These are phyloP conservation scores for Darevskia nairensis DNA, from an alignment of 2,797 vertebrate species.

Conservation along the genomic window DNA sequence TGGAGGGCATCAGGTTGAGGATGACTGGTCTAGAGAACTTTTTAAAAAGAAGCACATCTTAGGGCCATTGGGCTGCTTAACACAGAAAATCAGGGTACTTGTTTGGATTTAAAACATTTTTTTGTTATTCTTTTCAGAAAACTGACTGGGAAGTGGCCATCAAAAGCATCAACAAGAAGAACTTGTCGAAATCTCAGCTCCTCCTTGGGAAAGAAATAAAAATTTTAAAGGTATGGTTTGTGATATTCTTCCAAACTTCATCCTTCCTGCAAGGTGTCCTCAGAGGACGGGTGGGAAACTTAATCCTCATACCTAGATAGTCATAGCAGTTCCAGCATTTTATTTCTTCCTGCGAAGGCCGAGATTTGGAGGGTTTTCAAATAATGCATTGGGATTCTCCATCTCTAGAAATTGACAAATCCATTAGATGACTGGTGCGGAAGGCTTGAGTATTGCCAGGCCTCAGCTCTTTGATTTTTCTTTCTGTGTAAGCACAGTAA, in stretches of 20 bases:
- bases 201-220: slow-evolving; percentile 92
- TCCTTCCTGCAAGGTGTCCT: too few species aligned
- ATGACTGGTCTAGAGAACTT: background rate
- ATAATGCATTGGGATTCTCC: background rate
- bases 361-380: slow-evolving; percentile 26
- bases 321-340: slow-evolving; percentile 15
- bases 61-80: background rate
- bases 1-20: too few species aligned
- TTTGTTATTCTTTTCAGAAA: slow-evolving; percentile 80
- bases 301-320: background rate
- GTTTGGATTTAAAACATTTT: slow-evolving; percentile 13
- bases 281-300: background rate
- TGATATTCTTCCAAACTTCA: slow-evolving; percentile 43
- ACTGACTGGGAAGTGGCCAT: slow-evolving; percentile 92
- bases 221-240: slow-evolving; percentile 86
- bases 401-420: background rate
- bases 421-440: background rate
- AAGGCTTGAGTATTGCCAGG: background rate
- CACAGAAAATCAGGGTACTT: background rate
- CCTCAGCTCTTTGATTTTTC: background rate
- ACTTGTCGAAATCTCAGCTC: slow-evolving; percentile 91
- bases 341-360: slow-evolving; percentile 18
- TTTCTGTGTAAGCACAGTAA: accelerated
- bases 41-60: too few species aligned
- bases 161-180: slow-evolving; percentile 95